These are phyloP conservation scores for Oncorhynchus gorbuscha DNA, from an alignment of 2,113 vertebrate species.

Conservation along the genomic window DNA sequence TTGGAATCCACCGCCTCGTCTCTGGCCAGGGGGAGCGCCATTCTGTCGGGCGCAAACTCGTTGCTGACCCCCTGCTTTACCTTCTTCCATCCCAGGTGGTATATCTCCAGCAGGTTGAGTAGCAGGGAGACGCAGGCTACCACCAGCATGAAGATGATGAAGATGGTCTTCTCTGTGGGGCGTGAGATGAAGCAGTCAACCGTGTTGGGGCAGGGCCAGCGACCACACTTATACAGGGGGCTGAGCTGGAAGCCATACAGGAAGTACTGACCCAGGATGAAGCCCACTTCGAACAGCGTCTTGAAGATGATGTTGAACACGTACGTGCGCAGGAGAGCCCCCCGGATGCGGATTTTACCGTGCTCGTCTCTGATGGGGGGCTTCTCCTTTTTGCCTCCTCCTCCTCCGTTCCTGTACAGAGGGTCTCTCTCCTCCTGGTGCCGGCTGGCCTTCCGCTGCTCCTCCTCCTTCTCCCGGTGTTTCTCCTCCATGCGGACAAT, in stretches of 20 bases:
- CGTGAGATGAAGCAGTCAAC: conserved; percentile 77
- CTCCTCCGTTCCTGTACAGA: conserved; percentile 56
- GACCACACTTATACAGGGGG: conserved; percentile 85
- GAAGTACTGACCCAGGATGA: conserved; percentile 91
- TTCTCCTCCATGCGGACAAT: conserved; percentile 90
- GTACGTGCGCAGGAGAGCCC: conserved; percentile 84
- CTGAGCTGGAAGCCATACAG: conserved; percentile 87
- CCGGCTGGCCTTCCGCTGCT: conserved; percentile 63
- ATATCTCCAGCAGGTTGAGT: conserved; percentile 73
- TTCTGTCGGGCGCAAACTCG: conserved; percentile 63
- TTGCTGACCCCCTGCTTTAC: conserved; percentile 85
- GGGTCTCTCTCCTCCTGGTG: conserved; percentile 65
- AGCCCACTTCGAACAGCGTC: conserved; percentile 89
- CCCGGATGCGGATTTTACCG: conserved; percentile 83
- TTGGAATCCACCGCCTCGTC: conserved; percentile 42
- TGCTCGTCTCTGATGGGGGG: conserved; percentile 77
- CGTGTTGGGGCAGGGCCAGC: conserved; percentile 76
- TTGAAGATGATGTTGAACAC: conserved; percentile 93
- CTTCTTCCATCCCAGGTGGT: conserved; percentile 93
- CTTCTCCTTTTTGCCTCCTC: conserved; percentile 70
- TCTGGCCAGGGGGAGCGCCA: conserved; percentile 44
- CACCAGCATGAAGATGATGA: conserved; percentile 73
- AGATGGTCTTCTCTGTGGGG: conserved; percentile 73
- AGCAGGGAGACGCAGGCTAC: conserved; percentile 69
- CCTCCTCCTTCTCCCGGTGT: conserved; percentile 81